These are phyloP conservation scores for Drosophila leonis DNA, from an alignment of 2,888 invertebrate species.

Conservation along the genomic window DNA sequence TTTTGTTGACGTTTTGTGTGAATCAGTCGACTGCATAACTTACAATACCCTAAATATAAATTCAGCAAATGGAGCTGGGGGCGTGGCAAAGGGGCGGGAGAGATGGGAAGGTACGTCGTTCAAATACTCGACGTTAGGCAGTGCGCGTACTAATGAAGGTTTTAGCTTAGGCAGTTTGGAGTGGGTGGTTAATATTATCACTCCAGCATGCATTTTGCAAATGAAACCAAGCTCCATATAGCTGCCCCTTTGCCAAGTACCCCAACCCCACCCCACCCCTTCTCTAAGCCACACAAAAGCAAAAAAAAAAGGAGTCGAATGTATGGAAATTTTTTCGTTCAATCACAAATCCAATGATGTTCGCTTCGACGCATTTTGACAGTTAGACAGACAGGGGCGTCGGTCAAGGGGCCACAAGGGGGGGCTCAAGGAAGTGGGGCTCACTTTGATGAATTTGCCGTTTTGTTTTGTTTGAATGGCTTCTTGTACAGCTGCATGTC, in stretches of 20 bases:
- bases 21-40: conserved; percentile 84
- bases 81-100: too few relatives aligned
- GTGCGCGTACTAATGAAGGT: conserved; percentile 67
- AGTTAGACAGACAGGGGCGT: conserved; percentile 67
- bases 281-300: conserved; percentile 16
- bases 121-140: conserved; percentile 10
- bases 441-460: conserved; percentile 72
- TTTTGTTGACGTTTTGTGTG: conserved; percentile 63
- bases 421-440: conserved; percentile 5
- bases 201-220: conserved; percentile 77
- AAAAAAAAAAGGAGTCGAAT: conserved; percentile 57
- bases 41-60: conserved; percentile 83
- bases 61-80: conserved; percentile 35
- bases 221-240: conserved; percentile 49
- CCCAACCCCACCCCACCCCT: not conserved
- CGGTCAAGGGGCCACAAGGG: not conserved
- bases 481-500: conserved; percentile 27
- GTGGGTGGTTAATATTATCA: conserved; percentile 64
- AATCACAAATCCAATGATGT: conserved; percentile 84
- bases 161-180: conserved; percentile 23
- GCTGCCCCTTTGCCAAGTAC: not conserved
- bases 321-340: conserved; percentile 81
- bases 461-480: conserved; percentile 72
- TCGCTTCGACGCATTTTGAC: conserved; percentile 84
- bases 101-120: not conserved